These are phyloP conservation scores for Cheilosia grossa DNA, from an alignment of 2,888 invertebrate genomes.

Conservation along the genomic window DNA sequence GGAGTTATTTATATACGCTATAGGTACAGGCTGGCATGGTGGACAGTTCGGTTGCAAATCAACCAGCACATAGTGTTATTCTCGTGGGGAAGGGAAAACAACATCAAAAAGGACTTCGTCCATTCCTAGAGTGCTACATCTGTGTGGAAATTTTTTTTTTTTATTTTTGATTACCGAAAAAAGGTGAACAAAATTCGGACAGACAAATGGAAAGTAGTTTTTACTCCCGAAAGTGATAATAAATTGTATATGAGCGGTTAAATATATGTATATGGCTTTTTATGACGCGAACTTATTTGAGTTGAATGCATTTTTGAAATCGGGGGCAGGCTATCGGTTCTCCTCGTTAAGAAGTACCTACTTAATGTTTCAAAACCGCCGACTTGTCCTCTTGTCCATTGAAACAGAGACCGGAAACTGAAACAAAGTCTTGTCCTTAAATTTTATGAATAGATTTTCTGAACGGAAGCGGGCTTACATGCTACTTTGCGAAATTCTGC, in stretches of 20 bases:
- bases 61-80: constrained; percentile 46
- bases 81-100: constrained; percentile 26
- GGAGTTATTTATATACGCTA: constrained; percentile 54
- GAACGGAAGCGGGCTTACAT: too few relatives aligned
- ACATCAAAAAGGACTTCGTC: constrained; percentile 37
- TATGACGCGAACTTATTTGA: not conserved
- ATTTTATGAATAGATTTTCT: too few relatives aligned
- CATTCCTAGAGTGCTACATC: not conserved
- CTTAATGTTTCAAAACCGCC: too few relatives aligned
- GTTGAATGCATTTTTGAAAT: too few relatives aligned
- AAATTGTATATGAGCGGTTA: constrained; percentile 53
- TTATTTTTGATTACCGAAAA: constrained; percentile 2
- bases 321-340: too few relatives aligned
- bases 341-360: too few relatives aligned
- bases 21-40: constrained; percentile 15
- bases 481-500: too few relatives aligned
- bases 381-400: too few relatives aligned
- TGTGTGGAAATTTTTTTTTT: constrained; percentile 3
- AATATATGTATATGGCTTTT: not conserved
- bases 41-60: constrained; percentile 51
- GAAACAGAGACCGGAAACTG: too few relatives aligned
- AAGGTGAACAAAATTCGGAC: constrained; percentile 7
- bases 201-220: constrained; percentile 60
- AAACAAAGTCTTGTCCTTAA: too few relatives aligned
- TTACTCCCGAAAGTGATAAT: constrained; percentile 44